phyloP scores from a whole-genome alignment of 2,888 invertebrate genomes.

The Anagyrus pseudococci region DNA sequence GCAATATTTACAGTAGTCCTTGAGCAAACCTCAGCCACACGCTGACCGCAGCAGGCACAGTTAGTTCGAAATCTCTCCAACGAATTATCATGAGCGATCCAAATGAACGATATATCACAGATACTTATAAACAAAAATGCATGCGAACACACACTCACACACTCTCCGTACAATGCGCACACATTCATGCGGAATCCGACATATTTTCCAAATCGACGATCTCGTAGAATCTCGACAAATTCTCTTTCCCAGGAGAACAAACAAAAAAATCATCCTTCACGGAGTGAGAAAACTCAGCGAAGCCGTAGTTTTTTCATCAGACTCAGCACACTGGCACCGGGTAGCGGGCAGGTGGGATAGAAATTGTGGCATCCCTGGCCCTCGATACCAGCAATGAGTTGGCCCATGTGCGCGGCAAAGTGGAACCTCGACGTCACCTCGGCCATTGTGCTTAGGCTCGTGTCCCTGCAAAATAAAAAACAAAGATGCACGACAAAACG shows the following conservation, averaged over 20 bases:
- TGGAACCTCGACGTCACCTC: conserved; percentile 71
- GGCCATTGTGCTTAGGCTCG: conserved; percentile 69
- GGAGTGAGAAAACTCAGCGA: conserved; percentile 2
- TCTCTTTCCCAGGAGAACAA: background rate
- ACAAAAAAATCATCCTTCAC: background rate
- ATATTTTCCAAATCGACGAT: background rate
- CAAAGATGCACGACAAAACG: too few species aligned
- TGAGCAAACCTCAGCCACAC: background rate
- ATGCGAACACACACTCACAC: background rate
- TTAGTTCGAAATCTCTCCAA: background rate
- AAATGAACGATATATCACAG: conserved; percentile 28
- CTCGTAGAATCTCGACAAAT: background rate
- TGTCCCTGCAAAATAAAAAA: conserved; percentile 66
- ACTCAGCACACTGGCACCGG: conserved; percentile 68
- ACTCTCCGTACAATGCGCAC: too few species aligned
- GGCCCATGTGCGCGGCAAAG: conserved; percentile 75
- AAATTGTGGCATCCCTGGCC: conserved; percentile 74
- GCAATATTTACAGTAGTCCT: background rate
- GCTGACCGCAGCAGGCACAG: background rate
- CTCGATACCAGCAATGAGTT: conserved; percentile 70
- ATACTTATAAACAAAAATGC: background rate
- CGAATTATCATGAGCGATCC: too few species aligned
- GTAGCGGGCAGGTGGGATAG: conserved; percentile 71
- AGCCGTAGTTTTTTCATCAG: conserved; percentile 55
- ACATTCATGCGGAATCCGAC: background rate